These are phyloP conservation scores for Dromococcyx pavoninus DNA, from an alignment of 2,797 vertebrate genomes.

Conservation along the genomic window DNA sequence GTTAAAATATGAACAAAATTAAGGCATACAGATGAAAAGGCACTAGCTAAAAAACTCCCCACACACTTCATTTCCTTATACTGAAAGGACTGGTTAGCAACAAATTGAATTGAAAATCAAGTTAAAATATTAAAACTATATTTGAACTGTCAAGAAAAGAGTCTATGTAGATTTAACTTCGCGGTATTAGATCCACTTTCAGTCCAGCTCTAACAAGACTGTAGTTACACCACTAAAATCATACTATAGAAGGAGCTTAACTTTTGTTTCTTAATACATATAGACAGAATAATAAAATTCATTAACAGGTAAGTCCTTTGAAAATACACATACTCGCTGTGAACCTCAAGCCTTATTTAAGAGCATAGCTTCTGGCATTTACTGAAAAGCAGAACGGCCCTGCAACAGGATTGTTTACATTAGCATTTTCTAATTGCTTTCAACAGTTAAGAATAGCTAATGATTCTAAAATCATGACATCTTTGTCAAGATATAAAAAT, in stretches of 20 bases:
- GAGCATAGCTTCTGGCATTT: background rate
- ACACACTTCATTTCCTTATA: background rate
- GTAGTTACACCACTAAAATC: background rate
- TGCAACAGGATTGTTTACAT: background rate
- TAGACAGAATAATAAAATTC: background rate
- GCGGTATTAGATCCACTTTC: background rate
- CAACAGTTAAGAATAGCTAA: background rate
- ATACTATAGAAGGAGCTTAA: background rate
- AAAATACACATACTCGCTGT: background rate
- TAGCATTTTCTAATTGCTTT: background rate
- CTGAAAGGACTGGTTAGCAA: background rate
- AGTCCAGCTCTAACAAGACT: background rate
- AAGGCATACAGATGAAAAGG: conserved; percentile 79
- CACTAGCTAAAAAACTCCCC: conserved; percentile 53
- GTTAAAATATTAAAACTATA: background rate
- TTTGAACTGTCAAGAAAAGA: background rate
- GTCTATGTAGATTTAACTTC: background rate
- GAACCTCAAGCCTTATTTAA: background rate
- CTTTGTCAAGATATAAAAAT: background rate
- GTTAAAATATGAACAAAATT: conserved; percentile 62
- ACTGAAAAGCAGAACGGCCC: background rate
- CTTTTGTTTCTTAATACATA: background rate
- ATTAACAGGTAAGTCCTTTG: background rate
- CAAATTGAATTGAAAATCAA: background rate
- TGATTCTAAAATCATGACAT: background rate